Base-by-base conservation (phyloP, 2,888 invertebrate species). In the Drosophila kuntzei region DNA sequence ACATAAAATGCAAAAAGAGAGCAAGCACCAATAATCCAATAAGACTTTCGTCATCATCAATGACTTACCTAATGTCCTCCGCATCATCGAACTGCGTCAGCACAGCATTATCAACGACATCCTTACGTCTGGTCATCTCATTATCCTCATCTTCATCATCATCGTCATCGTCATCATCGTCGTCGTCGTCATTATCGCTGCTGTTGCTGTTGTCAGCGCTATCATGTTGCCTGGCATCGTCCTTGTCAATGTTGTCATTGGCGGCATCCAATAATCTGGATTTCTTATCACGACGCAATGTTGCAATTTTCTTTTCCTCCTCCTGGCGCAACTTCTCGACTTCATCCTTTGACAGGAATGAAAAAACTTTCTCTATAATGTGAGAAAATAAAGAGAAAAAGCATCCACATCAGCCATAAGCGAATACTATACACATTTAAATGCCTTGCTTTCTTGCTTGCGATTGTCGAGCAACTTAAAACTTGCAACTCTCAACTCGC, bases 251-350 rank as follows among this genome's bases (percentile, higher is more conserved):
- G 71, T 86, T 87, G 80, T 90, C 89, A 84, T 90, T 90, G 79
- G 84, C 84, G 39, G 84, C 90, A 80, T 91, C 91, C 78, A 90
- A 87, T 86, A 91, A 88, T 88, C 90, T 89, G 89, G 90, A 84
- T 82, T 91, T 91, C 86, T 91, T 92, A 90, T 92, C 92, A 85
- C 91, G 90, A 79, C 92, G 90, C 76, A 92, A 76, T 71, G 92
- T 92, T 89, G 96, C 96, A 92, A 97, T 96, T 94, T 97, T 97
- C 92, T 94, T 95, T 90, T 97, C 97, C 94, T 98, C 98, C 94
- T 98, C 98, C 91, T 97, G 97, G 93, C 96, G 97, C 94, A 98
- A 95, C 93, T 97, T 96, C 93, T 97, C 97, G 89, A 98, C 95
- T 94, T 98, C 98, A 93, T 97, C 97, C 92, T 96, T 96, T 92